These are phyloP conservation scores for Arremon aurantiirostris DNA, from an alignment of 2,797 vertebrate species.

Conservation along the genomic window DNA sequence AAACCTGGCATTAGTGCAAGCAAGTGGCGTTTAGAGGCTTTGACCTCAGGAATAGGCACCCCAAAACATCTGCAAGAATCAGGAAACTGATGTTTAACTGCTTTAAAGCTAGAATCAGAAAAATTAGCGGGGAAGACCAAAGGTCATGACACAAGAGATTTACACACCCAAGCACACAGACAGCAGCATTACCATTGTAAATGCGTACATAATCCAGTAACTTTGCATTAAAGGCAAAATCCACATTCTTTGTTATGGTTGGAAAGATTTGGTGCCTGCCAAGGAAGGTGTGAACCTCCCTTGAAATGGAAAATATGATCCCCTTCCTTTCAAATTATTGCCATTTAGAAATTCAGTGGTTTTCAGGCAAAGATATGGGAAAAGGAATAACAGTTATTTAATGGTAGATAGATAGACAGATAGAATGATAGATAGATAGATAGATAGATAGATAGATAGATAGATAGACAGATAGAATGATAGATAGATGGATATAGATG, in stretches of 20 bases:
- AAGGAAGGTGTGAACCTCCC: neutral
- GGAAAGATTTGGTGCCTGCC: neutral
- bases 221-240: neutral
- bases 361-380: neutral
- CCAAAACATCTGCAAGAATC: neutral
- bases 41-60: neutral
- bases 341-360: neutral
- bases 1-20: neutral
- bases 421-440: too few relatives aligned
- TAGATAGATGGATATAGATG: too few relatives aligned
- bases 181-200: neutral
- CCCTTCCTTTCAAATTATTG: neutral
- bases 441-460: too few relatives aligned
- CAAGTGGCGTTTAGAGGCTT: neutral
- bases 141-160: neutral
- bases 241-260: neutral
- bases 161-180: neutral
- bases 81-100: neutral
- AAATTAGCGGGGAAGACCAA: fast-evolving
- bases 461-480: too few relatives aligned
- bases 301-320: neutral
- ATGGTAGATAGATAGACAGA: too few relatives aligned
- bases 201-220: neutral
- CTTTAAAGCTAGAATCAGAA: neutral
- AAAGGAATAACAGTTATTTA: too few relatives aligned